These are phyloP conservation scores for Deilephila porcellus DNA, from an alignment of 2,888 invertebrate species.

Conservation along the genomic window DNA sequence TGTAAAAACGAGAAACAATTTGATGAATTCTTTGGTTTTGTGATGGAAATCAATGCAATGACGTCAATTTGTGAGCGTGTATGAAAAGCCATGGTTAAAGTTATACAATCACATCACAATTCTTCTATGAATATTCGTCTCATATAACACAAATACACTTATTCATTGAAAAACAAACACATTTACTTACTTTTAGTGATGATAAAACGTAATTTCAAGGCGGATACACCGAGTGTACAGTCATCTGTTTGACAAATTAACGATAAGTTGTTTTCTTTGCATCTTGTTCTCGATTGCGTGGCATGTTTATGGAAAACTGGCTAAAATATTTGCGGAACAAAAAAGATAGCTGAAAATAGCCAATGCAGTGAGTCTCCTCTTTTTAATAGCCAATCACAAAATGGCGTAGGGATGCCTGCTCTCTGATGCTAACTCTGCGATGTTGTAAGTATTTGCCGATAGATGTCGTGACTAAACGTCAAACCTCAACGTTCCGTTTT, in stretches of 20 bases:
- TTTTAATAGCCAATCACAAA: slow-evolving; percentile 31
- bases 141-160: slow-evolving; percentile 13
- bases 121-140: not conserved
- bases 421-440: not conserved
- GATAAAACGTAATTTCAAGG: slow-evolving; percentile 66
- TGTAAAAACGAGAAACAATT: slow-evolving; percentile 35
- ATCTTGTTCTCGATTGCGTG: slow-evolving; percentile 59
- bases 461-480: slow-evolving; percentile 22
- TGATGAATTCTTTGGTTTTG: slow-evolving; percentile 57
- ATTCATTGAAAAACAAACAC: slow-evolving; percentile 35
- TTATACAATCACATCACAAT: not conserved
- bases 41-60: slow-evolving; percentile 73
- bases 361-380: not conserved
- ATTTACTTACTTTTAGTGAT: slow-evolving; percentile 68
- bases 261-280: slow-evolving; percentile 67
- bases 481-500: slow-evolving; percentile 10
- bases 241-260: slow-evolving; percentile 76
- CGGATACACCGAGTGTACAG: slow-evolving; percentile 78
- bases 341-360: not conserved
- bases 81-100: slow-evolving; percentile 29
- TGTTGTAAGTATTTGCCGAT: not conserved
- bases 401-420: slow-evolving; percentile 18
- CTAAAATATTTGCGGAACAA: not conserved
- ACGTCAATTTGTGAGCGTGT: slow-evolving; percentile 68
- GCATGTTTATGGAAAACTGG: slow-evolving; percentile 36